Base-by-base conservation (phyloP, 2,113 vertebrate genomes). In the Macrotus californicus region DNA sequence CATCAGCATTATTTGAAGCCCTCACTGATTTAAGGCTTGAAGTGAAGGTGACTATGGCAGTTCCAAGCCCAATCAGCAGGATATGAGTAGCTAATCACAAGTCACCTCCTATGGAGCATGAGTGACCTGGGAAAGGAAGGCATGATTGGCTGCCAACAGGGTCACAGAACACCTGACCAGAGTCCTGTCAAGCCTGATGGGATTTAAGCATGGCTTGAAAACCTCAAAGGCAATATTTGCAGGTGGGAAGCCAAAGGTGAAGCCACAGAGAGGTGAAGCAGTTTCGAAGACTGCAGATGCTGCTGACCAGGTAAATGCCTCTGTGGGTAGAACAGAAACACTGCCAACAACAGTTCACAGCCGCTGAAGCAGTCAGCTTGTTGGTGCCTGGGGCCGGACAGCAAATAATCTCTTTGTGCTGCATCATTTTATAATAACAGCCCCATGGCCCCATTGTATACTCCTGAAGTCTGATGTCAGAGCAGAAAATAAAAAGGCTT, bases 401-500 rank as follows among this genome's bases (percentile, higher is more conserved):
- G 18, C 0, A 2, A 46, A 59, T 66, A 50, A 54, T 76, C 43
- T 93, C 29, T 73, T 92, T 39, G 0, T 2, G 24, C 31, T 21
- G 31, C 64, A 2, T 39, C 0, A 0, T 61, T 87, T 15, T 3
- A 8, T 41, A 13, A 24, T 54, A 69, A 82, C 67, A 76, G 69
- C 67, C 50, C 87, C 19, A 11, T 29, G 36, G 56, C 82, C 76
- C 50, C 22, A 1, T 1, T 4, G 8, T 59, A 36, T 31, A 26
- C 1, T 5, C 56, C n/a, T 7, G 6, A 73, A 89, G 21, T 48
- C 76, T 69, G 72, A 69, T 87, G 72, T 67, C 80, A 86, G 84
- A 93, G 88, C 70, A 77, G 50, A 76, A 93, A 80, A 92, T 73
- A 94, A 70, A 93, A 79, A 80, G 6, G 41, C 46, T 87, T n/a